A percentile compares a stretch with the other conserved stretches of the same genome.
These are phyloP conservation scores for Aptenodytes patagonicus DNA, from an alignment of 2,113 vertebrate genomes.

Conservation along the genomic window DNA sequence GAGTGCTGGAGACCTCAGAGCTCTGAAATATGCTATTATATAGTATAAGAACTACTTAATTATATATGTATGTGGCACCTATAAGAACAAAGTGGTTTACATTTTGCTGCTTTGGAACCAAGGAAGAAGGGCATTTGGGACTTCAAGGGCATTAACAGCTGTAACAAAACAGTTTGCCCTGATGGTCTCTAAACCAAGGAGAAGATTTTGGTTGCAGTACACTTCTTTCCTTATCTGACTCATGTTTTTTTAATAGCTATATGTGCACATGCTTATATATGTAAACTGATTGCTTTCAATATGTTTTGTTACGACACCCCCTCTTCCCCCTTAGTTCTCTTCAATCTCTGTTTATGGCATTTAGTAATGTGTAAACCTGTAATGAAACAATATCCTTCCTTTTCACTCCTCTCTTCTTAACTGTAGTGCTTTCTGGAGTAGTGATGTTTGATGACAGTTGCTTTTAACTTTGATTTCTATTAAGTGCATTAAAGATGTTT, in stretches of 20 bases:
- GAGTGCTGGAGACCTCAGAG: neutral
- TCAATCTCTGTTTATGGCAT: neutral
- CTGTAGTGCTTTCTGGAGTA: neutral
- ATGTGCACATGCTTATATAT: rapidly evolving
- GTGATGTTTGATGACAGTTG: neutral
- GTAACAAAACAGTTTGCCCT: neutral
- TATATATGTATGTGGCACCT: neutral
- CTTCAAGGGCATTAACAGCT: neutral
- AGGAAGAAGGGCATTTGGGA: neutral
- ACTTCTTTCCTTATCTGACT: neutral
- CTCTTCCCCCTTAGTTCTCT: neutral
- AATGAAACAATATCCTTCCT: neutral
- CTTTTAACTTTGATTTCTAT: neutral
- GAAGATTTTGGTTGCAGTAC: neutral
- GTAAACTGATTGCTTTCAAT: neutral
- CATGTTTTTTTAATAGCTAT: neutral
- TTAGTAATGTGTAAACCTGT: neutral
- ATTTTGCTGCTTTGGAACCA: neutral
- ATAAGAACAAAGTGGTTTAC: neutral
- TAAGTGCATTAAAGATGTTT: neutral
- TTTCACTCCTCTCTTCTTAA: neutral
- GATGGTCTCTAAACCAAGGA: neutral
- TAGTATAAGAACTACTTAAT: neutral
- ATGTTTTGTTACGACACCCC: neutral
- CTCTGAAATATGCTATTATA: neutral